Base-by-base conservation (phyloP, 2,888 invertebrate genomes). In the Cinara cedri region DNA sequence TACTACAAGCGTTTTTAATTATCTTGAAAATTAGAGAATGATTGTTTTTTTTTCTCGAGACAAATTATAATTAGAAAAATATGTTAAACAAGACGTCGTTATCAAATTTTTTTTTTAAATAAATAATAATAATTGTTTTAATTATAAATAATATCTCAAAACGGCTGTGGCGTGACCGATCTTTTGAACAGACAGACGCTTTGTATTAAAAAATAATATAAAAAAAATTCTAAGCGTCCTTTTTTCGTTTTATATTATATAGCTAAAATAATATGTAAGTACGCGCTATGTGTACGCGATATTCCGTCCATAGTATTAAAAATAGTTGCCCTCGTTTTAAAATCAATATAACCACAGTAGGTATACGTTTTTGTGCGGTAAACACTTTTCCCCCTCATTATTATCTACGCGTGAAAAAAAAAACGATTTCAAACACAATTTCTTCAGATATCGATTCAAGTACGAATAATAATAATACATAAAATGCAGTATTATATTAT, bases 291-390 rank as follows among this genome's bases (percentile, higher is more conserved):
- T n/a, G n/a, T 16, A 60, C 34, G 10, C 11, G 16, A 16, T 16
- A 21, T 19, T 55, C 42, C 34, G 6, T 34, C 3, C 24, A 24
- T 44, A 55, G 42, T 42, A 8, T 55, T 44, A 55, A 70, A 70
- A 42, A 55, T 55, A 55, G 3, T 44, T 57, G 24, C 24, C 44
- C 57, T 46, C n/a, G 24, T 57, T 71, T 70, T 57, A 24, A 57
- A 71, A 71, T 24, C 57, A 44, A 46, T 71, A 46, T 24, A 24
- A 24, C 44, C n/a, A 1, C 16, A n/a, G 24, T 8, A 21, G 3
- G 49, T 66, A 19, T 60, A 26, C 1, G 4, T 62, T 34, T 42
- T 14, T 16, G 44, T 57, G 1, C n/a, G 44, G 16, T 68, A 26
- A 49, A 68, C 49, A 51, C 21, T 49, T 26, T n/a, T 13, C 11